Evolutionary conservation across 2,797 vertebrate genomes (phyloP).

Genomic region (Distichodus sexfasciatus): DNA sequence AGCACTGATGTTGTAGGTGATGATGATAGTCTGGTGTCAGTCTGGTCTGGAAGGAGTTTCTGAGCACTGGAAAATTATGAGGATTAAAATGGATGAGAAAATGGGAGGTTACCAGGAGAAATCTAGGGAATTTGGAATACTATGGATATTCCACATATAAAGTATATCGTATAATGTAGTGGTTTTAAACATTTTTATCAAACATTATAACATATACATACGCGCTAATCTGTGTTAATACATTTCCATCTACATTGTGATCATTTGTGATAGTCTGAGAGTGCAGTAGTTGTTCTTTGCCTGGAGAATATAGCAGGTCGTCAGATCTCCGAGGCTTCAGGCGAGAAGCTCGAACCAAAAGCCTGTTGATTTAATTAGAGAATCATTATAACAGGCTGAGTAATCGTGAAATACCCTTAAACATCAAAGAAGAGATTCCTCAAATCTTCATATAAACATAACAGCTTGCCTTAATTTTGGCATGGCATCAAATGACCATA

Average conservation of each 20-base stretch:
- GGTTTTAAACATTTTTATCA: background rate
- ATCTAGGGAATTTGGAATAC: background rate
- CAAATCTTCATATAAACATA: too few species aligned
- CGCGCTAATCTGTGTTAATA: background rate
- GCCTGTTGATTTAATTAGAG: constrained; percentile 57
- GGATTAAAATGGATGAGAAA: too few species aligned
- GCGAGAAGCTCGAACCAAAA: constrained; percentile 41
- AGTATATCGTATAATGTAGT: background rate
- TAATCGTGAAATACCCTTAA: too few species aligned
- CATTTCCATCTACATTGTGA: background rate
- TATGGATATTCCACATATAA: background rate
- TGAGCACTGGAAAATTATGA: constrained; percentile 5
- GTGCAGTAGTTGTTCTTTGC: constrained; percentile 46
- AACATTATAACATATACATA: background rate
- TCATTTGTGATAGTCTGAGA: constrained; percentile 27
- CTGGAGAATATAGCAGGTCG: constrained; percentile 65
- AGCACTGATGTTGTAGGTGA: background rate
- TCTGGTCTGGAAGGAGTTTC: constrained; percentile 1
- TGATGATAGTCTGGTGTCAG: background rate
- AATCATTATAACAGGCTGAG: background rate
- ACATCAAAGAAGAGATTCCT: too few species aligned
- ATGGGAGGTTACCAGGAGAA: background rate
- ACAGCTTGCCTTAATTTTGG: too few species aligned
- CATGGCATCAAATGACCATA: background rate
- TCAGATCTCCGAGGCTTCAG: constrained; percentile 65